These are phyloP conservation scores for Trichogramma evanescens DNA, from an alignment of 2,888 invertebrate species.

Conservation along the genomic window DNA sequence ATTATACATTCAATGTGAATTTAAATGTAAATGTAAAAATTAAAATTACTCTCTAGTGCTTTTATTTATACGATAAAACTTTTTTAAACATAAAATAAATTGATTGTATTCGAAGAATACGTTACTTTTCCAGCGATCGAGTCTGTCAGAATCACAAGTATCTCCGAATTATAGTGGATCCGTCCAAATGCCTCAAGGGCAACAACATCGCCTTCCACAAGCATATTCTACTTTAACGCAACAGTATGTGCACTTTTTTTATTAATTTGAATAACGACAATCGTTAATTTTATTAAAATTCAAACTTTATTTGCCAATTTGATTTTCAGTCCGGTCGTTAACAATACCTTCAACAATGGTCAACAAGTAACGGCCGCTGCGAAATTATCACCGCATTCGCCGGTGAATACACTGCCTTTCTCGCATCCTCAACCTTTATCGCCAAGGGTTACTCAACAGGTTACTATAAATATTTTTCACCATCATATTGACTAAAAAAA, in stretches of 20 bases:
- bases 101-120: not conserved
- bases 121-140: conserved; percentile 45
- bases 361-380: conserved; percentile 48
- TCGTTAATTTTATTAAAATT: not conserved
- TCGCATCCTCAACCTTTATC: conserved; percentile 54
- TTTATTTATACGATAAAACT: conserved; percentile 4
- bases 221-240: conserved; percentile 45
- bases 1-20: too few species aligned
- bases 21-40: too few species aligned
- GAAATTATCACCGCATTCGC: conserved; percentile 54
- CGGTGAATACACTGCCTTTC: conserved; percentile 43
- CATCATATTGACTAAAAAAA: conserved; percentile 4
- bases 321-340: conserved; percentile 29
- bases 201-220: conserved; percentile 46
- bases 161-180: conserved; percentile 57
- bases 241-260: conserved; percentile 34
- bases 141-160: conserved; percentile 53
- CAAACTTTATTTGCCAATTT: not conserved
- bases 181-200: conserved; percentile 47
- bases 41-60: not conserved
- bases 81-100: not conserved
- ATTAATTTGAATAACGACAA: conserved; percentile 1
- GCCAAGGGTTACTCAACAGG: conserved; percentile 53
- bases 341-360: conserved; percentile 47
- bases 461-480: conserved; percentile 28